Base-by-base conservation (phyloP, 2,888 invertebrate species). In the Chesias legatella region DNA sequence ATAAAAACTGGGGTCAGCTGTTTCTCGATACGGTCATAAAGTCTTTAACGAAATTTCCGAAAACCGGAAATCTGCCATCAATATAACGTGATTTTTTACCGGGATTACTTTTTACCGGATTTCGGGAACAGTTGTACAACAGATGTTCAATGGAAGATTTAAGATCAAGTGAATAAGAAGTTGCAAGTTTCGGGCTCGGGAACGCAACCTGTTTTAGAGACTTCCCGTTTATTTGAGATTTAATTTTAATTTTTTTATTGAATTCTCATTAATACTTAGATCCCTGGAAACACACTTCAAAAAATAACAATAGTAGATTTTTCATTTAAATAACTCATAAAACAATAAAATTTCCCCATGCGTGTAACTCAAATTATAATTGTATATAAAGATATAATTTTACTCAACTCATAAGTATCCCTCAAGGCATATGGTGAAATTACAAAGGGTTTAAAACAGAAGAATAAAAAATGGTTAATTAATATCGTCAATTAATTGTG, bases 401-500 rank as follows among this genome's bases (percentile, higher is more conserved):
- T 17, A 17, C 13, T 3, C 13, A 2, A 17, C 33, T 48, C 50
- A 29, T 10, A 21, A 30, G 25, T 41, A 25, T 30, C 39, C 34
- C 43, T 44, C 13, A 24, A 39, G 43, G 41, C 41, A 41, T 41
- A 43, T 43, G 35, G 33, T 27, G 27, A 23, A 17, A 33, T 24
- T 34, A 31, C 7, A 10, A 40, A 40, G 44, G 44, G 40, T 40
- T 38, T 50, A 51, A 56, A 43, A 51, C 51, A 60, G 67, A 57
- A 64, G 62, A 60, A 61, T 67, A 67, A 70, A 77, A 78, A 75
- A 73, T 72, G 59, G 60, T 65, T 65, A 84, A 86, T 85, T 84
- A 85, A 84, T 82, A 79, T 76, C 71, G 61, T 67, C 77, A 80
- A 85, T 85, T 82, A 85, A 78, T 79, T 73, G 61, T 63, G 57